Base-by-base conservation (phyloP, 2,797 vertebrate genomes). In the Enteromius fasciolatus region DNA sequence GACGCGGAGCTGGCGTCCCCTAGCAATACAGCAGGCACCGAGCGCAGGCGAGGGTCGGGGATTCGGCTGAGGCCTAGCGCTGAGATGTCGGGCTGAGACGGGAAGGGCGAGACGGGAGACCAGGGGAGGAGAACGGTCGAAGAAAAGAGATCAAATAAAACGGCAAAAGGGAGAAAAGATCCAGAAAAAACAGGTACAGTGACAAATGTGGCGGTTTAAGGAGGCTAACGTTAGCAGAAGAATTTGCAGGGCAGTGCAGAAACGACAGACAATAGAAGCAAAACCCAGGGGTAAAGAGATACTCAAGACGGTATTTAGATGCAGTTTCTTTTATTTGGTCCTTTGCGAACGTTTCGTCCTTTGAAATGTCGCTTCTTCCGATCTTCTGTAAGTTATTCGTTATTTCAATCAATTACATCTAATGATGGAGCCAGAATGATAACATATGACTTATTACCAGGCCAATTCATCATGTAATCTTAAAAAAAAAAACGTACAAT, bases 21-120 rank as follows among this genome's bases (percentile, higher is more conserved):
- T 25, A 74, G 31, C 61, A 33, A 59, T 33, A 31, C 12, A 25
- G 57, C 50, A 67, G 9, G 36, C 61, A 67, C 89, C 48, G 80
- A 77, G 85, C 86, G 17, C 84, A 93, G 90, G 91, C 90, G 89
- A 92, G 91, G 85, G 83, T 85, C 93, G 94, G 64, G 92, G 94
- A 91, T 94, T 91, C 90, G 87, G 76, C 91, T 91, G 91, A 91
- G 94, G 94, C 94, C 94, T 94, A 91, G 86, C 90, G 90, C 89
- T 92, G 92, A 92, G 94, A 94, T 93, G 92, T 94, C 90, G 90
- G 91, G 88, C 80, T 89, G 73, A 92, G 89, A 88, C 86, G 78
- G 87, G 88, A 91, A 88, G 81, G 78, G 89, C 90, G 88, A 92
- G 90, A 92, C 89, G 90, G 87, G 89, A 90, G 88, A 92, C 87